These are phyloP conservation scores for Raja brachyura DNA, from an alignment of 2,113 vertebrate species.

Conservation along the genomic window DNA sequence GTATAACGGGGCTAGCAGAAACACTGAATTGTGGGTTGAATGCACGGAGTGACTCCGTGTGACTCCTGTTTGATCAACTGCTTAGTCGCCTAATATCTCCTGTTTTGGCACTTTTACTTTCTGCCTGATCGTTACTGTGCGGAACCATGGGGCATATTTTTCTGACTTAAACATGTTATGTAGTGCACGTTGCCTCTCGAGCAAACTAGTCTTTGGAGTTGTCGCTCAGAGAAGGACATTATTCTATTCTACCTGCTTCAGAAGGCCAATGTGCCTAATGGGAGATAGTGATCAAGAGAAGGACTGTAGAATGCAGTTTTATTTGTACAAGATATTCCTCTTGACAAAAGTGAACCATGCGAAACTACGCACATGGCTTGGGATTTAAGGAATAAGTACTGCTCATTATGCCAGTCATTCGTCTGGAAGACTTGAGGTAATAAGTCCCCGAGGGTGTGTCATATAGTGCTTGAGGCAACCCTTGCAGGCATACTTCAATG, in stretches of 20 bases:
- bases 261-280: neutral
- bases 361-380: neutral
- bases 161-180: neutral
- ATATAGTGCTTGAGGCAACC: neutral
- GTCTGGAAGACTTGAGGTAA: constrained; percentile 10
- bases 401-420: constrained; percentile 16
- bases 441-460: neutral
- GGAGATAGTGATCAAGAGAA: neutral
- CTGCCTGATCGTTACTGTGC: neutral
- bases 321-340: neutral
- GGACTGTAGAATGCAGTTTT: neutral
- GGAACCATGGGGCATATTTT: neutral
- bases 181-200: neutral
- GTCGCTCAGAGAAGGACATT: neutral
- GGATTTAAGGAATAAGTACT: constrained; percentile 3
- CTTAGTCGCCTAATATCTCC: neutral
- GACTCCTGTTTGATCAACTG: neutral
- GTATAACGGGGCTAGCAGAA: neutral
- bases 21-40: too few relatives aligned
- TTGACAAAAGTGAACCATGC: neutral
- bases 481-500: constrained; percentile 9
- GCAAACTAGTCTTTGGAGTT: neutral
- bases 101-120: neutral
- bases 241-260: neutral
- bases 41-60: neutral